Conservation (phyloP, 53 echinoderm and acorn worm genomes). For the Pentamera pediparva region DNA sequence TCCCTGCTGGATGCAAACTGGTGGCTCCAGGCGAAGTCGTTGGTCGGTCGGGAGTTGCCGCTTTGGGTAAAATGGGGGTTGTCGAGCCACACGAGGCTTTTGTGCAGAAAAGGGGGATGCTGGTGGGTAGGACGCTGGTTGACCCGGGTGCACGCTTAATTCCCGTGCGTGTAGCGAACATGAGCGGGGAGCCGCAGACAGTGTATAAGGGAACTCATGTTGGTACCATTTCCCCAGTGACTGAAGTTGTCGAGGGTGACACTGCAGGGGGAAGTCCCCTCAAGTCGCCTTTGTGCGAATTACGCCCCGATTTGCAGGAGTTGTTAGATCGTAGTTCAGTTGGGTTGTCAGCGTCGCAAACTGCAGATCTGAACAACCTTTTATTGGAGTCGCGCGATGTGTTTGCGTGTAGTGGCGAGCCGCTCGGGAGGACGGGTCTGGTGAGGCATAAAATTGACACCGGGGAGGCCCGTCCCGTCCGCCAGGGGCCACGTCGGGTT, state of each 20-base stretch:
- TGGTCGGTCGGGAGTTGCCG: too few relatives aligned
- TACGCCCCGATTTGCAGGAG: not conserved
- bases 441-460: not conserved
- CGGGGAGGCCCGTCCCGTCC: not conserved
- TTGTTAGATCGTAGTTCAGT: not conserved
- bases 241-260: not conserved
- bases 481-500: slow-evolving; percentile 18
- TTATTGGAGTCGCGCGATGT: not conserved
- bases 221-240: not conserved
- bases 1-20: too few relatives aligned
- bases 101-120: too few relatives aligned
- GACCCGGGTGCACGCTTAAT: not conserved
- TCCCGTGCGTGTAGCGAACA: not conserved
- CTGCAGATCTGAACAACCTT: not conserved
- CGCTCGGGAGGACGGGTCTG: not conserved
- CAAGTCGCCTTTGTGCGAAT: not conserved
- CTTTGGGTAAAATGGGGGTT: too few relatives aligned
- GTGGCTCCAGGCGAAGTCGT: too few relatives aligned
- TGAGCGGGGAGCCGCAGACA: not conserved
- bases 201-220: not conserved
- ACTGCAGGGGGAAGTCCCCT: not conserved
- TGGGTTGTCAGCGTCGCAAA: not conserved
- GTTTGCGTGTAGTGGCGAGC: slow-evolving; percentile 1
- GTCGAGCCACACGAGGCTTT: too few relatives aligned
- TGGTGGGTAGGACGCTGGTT: not conserved